These are phyloP conservation scores for Bergia sp. DNA, from an alignment of 92 coral and sea anemone species.

Conservation along the genomic window DNA sequence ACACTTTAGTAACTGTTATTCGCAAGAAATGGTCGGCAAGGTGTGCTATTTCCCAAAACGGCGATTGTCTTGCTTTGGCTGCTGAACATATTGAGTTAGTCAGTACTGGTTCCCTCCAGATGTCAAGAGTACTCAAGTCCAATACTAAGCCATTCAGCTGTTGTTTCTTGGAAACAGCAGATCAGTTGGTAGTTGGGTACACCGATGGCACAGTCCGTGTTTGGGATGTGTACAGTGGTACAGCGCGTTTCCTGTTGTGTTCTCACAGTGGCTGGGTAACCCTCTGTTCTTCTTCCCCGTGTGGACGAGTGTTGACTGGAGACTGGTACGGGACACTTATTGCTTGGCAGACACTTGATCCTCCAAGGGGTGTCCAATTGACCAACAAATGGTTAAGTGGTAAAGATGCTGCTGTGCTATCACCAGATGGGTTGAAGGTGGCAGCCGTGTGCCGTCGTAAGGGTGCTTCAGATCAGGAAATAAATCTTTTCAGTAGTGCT, in stretches of 20 bases:
- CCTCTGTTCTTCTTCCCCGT: neutral
- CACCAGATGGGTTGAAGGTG: neutral
- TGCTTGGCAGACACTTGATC: neutral
- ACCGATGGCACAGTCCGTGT: neutral
- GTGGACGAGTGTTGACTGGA: neutral
- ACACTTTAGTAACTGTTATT: neutral
- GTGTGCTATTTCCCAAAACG: neutral
- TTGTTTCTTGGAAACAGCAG: neutral
- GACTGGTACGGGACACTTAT: neutral
- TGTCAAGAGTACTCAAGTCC: neutral
- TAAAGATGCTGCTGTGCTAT: neutral
- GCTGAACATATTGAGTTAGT: neutral
- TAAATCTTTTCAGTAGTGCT: neutral
- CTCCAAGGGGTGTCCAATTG: neutral
- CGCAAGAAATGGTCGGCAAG: neutral
- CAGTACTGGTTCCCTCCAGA: neutral
- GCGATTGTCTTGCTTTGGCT: neutral
- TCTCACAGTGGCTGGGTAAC: neutral
- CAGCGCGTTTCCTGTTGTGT: neutral
- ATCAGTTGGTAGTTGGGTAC: neutral
- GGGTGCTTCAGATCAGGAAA: neutral
- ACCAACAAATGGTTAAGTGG: neutral
- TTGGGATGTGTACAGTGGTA: neutral
- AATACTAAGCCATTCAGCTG: neutral
- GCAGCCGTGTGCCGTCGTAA: constrained; percentile 3